Evolutionary conservation across 2,797 vertebrate species (phyloP), one percentile per base, ranked within the genome.

Genomic region (Epinephelus awoara): DNA sequence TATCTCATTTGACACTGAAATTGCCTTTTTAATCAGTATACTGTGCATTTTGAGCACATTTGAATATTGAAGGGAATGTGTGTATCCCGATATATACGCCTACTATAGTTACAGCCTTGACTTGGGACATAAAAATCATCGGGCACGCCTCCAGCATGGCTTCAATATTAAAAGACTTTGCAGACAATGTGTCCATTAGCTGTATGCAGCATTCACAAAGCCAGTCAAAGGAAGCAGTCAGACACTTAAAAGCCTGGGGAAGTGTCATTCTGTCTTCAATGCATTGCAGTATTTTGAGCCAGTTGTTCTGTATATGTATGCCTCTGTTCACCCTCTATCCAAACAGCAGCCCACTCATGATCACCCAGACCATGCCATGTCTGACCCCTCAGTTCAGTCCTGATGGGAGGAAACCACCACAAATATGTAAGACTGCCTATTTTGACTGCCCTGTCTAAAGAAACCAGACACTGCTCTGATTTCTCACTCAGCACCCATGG

Each of bases 311-410:
- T 65, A 13, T 61, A 3, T 44, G 15, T 21, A 38, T 69, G 14
- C 34, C 34, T 34, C 80, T 81, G 83, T 77, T 86, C 80, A 78
- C 72, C 54, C 77, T 77, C 79, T 75, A 67, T 84, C 80, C 79
- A 83, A 91, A 90, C 84, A 80, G 74, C 77, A 78, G 76, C 79
- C 75, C 74, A 69, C 72, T 92, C 78, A 85, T 88, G 77, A 90
- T 84, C 76, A 88, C 67, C 29, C 55, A 80, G 70, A 67, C 49
- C 77, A 67, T 44, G 75, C 50, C 62, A 62, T 65, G 80, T 77
- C 73, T 83, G 80, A 86, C 73, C 80, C 29, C 23, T 64, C 11
- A 63, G 44, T 27, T 69, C 70, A 61, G 40, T 58, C 57, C 51
- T 57, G 34, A 67, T 79, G 52, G 34, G 72, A 84, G 66, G 70